Evolutionary conservation across 2,888 invertebrate species (phyloP).

Genomic region (Formica aserva): DNA sequence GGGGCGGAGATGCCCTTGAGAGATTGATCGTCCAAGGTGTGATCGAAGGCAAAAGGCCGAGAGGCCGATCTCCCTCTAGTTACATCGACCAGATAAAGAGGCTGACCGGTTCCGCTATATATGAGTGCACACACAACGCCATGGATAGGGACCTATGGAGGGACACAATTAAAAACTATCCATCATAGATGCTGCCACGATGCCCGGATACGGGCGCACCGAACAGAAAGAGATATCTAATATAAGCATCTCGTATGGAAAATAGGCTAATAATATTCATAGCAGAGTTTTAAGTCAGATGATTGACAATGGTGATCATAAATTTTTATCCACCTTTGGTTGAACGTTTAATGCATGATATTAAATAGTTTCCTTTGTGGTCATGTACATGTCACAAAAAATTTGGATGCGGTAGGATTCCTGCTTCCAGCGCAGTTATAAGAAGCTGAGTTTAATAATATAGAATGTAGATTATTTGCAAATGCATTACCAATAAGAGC

Average conservation of each 20-base stretch:
- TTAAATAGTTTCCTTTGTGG: neutral
- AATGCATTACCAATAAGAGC: conserved; percentile 11
- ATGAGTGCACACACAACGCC: too few species aligned
- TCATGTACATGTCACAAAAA: neutral
- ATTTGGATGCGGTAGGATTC: neutral
- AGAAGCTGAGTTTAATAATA: conserved; percentile 16
- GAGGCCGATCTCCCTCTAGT: too few species aligned
- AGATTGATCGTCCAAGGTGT: too few species aligned
- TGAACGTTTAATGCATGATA: neutral
- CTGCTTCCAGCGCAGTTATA: neutral
- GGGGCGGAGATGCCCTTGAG: too few species aligned
- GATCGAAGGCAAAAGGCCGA: too few species aligned
- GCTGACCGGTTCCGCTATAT: too few species aligned
- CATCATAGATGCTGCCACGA: too few species aligned
- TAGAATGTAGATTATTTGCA: neutral
- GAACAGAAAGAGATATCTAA: neutral
- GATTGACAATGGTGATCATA: neutral
- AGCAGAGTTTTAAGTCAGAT: neutral
- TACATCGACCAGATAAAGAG: too few species aligned
- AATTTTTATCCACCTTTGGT: neutral
- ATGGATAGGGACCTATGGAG: too few species aligned
- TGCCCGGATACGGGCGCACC: too few species aligned
- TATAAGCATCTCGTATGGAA: neutral
- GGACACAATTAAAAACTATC: too few species aligned
- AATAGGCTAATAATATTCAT: neutral